Percentiles rank a stretch among this genome's conserved stretches.
Evolutionary conservation across 2,888 invertebrate genomes (phyloP).

Genomic region (Masnerella sp.): DNA sequence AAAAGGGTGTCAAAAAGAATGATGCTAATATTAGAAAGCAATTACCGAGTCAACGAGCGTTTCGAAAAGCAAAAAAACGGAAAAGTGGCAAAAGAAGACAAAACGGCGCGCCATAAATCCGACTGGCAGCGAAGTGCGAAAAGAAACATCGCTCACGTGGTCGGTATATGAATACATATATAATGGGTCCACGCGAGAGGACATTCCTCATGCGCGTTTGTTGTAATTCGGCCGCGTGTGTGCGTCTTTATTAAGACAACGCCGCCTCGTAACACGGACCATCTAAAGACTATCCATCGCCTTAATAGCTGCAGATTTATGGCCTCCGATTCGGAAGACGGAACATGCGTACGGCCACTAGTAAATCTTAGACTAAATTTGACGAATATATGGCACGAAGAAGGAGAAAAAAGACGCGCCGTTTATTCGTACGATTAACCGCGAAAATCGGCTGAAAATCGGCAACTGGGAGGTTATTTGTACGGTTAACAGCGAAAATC

Average conservation of each 20-base stretch:
- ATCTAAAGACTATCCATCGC: constrained; percentile 74
- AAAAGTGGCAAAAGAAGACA: constrained; percentile 48
- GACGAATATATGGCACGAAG: constrained; percentile 38
- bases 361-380: constrained; percentile 56
- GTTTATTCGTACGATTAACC: constrained; percentile 62
- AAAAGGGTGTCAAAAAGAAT: constrained; percentile 18
- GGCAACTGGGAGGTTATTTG: too few species aligned
- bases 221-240: constrained; percentile 59
- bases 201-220: constrained; percentile 57
- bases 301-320: constrained; percentile 77
- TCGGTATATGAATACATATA: constrained; percentile 54
- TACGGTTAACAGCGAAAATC: too few species aligned
- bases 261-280: constrained; percentile 72
- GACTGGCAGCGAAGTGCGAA: constrained; percentile 61
- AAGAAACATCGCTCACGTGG: constrained; percentile 61
- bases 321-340: constrained; percentile 64
- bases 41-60: constrained; percentile 59
- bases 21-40: constrained; percentile 58
- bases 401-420: constrained; percentile 39
- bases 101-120: constrained; percentile 57
- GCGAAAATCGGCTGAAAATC: too few species aligned
- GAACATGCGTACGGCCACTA: constrained; percentile 54
- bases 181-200: constrained; percentile 50
- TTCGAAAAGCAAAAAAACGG: constrained; percentile 50
- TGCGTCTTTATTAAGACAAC: constrained; percentile 69